Evolutionary conservation across 1,140 invertebrate species (phyloP).

Genomic region (Diorhabda carinulata): DNA sequence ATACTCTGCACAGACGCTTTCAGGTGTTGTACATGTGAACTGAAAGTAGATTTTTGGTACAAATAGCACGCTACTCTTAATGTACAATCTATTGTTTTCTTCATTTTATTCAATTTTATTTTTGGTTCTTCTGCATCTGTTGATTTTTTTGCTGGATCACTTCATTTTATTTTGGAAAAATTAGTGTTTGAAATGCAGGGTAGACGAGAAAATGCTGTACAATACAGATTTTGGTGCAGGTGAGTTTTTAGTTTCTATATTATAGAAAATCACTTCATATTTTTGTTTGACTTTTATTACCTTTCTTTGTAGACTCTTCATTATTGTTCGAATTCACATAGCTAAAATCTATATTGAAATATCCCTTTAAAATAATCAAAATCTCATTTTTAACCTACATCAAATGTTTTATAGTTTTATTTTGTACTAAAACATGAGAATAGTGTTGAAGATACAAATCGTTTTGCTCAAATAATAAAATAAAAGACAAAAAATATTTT

Average conservation of each 20-base stretch:
- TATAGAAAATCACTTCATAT: too few relatives aligned
- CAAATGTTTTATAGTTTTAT: too few relatives aligned
- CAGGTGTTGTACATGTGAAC: constrained; percentile 21
- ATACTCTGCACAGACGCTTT: constrained; percentile 11
- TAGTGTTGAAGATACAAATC: too few relatives aligned
- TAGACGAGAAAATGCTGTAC: constrained; percentile 15
- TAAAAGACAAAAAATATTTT: too few relatives aligned
- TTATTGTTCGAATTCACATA: too few relatives aligned
- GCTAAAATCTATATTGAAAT: too few relatives aligned
- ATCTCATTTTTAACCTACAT: too few relatives aligned
- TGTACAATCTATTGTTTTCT: constrained; percentile 10
- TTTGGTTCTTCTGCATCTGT: constrained; percentile 16
- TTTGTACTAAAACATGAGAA: too few relatives aligned
- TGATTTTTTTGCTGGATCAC: constrained; percentile 4
- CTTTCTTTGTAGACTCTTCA: too few relatives aligned
- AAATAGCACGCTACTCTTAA: constrained; percentile 26
- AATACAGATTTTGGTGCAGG: constrained; percentile 19
- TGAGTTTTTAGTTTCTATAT: constrained; percentile 9
- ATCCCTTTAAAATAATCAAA: too few relatives aligned
- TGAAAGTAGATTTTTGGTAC: constrained; percentile 16
- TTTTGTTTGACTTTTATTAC: too few relatives aligned
- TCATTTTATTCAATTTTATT: constrained; percentile 3
- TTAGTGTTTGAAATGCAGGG: constrained; percentile 17
- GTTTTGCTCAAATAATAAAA: too few relatives aligned
- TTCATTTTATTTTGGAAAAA: constrained; percentile 5